A percentile compares a stretch with the other conserved stretches of the same genome.
phyloP scores from a whole-genome alignment of 2,113 vertebrate genomes.

The Alligator mississippiensis region DNA sequence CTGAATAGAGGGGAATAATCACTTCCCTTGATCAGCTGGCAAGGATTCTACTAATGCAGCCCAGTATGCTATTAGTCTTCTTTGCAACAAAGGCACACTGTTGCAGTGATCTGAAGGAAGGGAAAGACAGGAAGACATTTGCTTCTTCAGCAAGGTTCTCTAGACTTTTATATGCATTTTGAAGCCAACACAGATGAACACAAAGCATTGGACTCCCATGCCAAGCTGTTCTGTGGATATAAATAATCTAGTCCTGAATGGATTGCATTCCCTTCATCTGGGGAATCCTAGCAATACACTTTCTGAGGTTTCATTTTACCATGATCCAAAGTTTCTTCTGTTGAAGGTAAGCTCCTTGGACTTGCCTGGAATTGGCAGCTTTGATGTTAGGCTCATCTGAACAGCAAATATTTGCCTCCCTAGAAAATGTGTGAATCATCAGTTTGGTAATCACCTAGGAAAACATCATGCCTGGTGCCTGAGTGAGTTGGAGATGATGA shows the following conservation, averaged over 20 bases:
- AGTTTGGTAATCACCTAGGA: neutral
- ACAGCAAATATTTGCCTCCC: neutral
- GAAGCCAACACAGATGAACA: too few relatives aligned
- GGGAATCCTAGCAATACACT: neutral
- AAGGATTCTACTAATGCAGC: too few relatives aligned
- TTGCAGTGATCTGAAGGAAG: too few relatives aligned
- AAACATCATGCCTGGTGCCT: neutral
- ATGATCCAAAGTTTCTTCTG: neutral
- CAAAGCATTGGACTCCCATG: neutral
- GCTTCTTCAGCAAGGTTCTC: too few relatives aligned
- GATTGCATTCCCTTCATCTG: neutral
- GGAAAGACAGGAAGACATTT: too few relatives aligned
- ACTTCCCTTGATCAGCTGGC: too few relatives aligned
- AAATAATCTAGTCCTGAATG: neutral
- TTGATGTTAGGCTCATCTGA: neutral
- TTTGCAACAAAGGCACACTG: too few relatives aligned
- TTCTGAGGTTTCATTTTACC: neutral
- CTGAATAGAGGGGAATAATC: too few relatives aligned
- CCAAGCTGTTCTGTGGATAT: neutral
- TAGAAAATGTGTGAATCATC: neutral
- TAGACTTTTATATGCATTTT: too few relatives aligned
- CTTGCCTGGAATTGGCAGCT: neutral
- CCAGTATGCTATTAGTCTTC: too few relatives aligned
- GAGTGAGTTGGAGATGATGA: neutral
- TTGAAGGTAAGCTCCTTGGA: neutral